phyloP scores from a whole-genome alignment of 2,888 invertebrate species.

The Epirrhoe alternata region DNA sequence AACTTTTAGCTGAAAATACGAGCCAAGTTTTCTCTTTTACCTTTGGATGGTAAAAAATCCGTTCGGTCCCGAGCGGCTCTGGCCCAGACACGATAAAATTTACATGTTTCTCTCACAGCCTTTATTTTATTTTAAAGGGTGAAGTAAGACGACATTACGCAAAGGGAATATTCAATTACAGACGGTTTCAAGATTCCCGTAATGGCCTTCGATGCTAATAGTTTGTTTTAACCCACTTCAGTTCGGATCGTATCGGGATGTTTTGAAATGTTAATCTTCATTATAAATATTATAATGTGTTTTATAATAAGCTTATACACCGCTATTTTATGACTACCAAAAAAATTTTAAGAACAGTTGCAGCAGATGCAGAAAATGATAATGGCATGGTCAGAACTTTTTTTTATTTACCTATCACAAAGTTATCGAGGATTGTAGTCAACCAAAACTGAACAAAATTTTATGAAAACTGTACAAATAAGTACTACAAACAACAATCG shows the following conservation, averaged over 20 bases:
- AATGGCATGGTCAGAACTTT: no score
- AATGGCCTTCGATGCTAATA: slow-evolving; percentile 28
- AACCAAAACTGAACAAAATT: no score
- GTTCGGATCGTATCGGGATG: neutral
- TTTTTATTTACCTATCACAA: no score
- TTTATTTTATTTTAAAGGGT: slow-evolving; percentile 84
- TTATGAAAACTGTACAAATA: no score
- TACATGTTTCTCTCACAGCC: slow-evolving; percentile 81
- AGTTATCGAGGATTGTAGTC: no score
- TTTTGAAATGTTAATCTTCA: neutral
- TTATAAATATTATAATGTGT: neutral
- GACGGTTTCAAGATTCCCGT: slow-evolving; percentile 72
- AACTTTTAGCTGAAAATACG: slow-evolving; percentile 81
- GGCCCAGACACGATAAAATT: slow-evolving; percentile 80
- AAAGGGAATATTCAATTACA: slow-evolving; percentile 84
- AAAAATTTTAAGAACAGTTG: no score
- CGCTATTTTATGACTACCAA: no score
- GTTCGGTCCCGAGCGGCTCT: slow-evolving; percentile 62
- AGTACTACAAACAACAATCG: no score
- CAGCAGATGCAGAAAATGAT: no score
- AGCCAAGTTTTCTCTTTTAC: slow-evolving; percentile 78
- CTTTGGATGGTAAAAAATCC: slow-evolving; percentile 74
- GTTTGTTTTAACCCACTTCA: slow-evolving; percentile 8
- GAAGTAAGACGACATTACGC: slow-evolving; percentile 79
- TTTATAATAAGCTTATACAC: neutral